A percentile compares a stretch with the other conserved stretches of the same genome.
Evolutionary conservation across 2,113 vertebrate species (phyloP).

Genomic region (Rhinolophus ferrumequinum): DNA sequence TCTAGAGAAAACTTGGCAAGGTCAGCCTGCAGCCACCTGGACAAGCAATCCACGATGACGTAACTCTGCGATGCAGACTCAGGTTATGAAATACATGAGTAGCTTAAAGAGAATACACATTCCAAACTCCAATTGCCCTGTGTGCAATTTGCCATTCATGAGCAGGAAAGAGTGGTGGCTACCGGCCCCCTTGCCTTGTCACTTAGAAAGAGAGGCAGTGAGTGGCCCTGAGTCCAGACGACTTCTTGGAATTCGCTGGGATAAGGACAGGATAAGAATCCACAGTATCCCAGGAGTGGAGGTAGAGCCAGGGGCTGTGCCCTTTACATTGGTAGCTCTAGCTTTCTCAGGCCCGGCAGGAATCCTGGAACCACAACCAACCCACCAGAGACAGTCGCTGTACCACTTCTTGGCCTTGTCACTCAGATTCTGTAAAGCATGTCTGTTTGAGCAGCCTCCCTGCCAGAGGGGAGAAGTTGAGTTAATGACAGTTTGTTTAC

Average conservation of each 20-base stretch:
- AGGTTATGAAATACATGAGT: slow-evolving; percentile 17
- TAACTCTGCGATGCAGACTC: slow-evolving; percentile 36
- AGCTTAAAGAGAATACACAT: not conserved
- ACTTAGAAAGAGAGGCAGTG: not conserved
- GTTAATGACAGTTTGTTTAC: not conserved
- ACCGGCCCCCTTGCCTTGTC: not conserved
- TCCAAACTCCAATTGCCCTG: not conserved
- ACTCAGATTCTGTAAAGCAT: not conserved
- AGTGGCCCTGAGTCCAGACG: not conserved
- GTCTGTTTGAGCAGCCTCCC: not conserved
- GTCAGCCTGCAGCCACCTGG: slow-evolving; percentile 60
- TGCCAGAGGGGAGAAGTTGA: not conserved
- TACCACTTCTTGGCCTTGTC: not conserved
- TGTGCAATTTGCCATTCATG: not conserved
- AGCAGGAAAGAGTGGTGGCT: not conserved
- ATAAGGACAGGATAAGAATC: not conserved
- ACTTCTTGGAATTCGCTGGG: not conserved
- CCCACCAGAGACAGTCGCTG: not conserved
- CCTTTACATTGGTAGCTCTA: not conserved
- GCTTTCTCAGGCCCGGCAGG: not conserved
- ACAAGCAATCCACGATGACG: slow-evolving; percentile 67
- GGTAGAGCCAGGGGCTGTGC: not conserved
- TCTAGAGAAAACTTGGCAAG: slow-evolving; percentile 72
- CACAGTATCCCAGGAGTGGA: not conserved
- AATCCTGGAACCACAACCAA: not conserved